Base-by-base conservation (phyloP, 2,113 vertebrate genomes). In the Cololabis saira region DNA sequence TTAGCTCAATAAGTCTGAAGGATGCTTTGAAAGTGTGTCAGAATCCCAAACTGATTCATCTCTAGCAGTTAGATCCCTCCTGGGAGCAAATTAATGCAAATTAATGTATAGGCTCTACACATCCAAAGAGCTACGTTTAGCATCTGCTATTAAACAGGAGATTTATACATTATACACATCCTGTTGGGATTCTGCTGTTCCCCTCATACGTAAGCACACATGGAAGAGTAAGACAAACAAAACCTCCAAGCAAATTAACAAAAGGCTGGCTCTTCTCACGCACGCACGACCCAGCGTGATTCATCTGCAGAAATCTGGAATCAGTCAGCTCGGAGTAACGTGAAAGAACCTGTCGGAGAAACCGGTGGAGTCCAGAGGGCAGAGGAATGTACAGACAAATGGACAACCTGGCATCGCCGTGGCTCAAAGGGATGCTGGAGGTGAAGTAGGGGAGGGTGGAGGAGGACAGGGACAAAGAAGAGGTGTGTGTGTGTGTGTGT, bases 201-300 rank as follows among this genome's bases (percentile, higher is more conserved):
- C 33, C 72, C 57, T 75, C 76, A 57, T 67, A 76, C 68, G 51
- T 74, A 69, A 18, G 61, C 71, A 53, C 80, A 78, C 80, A 83
- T 49, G 68, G 79, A 83, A 74, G 75, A 87, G 70, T 78, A 89
- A 87, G 76, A 88, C 83, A 88, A 87, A 84, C 82, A 87, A 82
- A 27, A 75, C 80, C 73, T 81, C 22, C 30, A 78, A 86, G 82
- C 61, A 72, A 81, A 62, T 79, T 55, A 81, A 72, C 76, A 58
- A 80, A 82, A 7, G 48, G 54, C 68, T 21, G 67, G 68, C 67
- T 67, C 80, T 85, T 87, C 84, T 87, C 87, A 87, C 80, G 87
- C 87, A 87, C 80, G 87, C 84, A 85, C 75, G 67, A 81, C 61
- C 73, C 30, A 55, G 45, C 7, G 8, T 68, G 69, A 80, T 80